Conservation (phyloP, 1,140 invertebrate genomes). For the Polypedilum vanderplanki region DNA sequence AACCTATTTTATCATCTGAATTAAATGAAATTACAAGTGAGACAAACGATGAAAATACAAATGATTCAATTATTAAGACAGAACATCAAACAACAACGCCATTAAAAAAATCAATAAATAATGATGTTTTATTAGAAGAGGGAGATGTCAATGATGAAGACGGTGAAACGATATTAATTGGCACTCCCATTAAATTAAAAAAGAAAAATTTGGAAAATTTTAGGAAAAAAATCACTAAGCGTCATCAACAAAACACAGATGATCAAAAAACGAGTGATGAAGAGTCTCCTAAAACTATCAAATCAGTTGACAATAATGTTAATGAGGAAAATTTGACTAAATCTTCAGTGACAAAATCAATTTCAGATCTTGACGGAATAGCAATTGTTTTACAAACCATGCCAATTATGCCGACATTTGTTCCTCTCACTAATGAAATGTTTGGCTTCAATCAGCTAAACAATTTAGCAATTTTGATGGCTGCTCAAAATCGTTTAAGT, state of each 20-base stretch:
- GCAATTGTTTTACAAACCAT: constrained; percentile 8
- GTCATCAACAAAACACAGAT: neutral
- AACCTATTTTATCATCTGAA: neutral
- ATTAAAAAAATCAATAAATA: neutral
- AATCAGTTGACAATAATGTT: neutral
- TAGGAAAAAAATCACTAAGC: neutral
- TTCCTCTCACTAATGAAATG: neutral
- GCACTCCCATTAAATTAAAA: constrained; percentile 7
- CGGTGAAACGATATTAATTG: neutral
- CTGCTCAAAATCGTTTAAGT: neutral
- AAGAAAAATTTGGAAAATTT: constrained; percentile 3
- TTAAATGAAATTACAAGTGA: neutral
- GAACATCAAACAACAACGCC: neutral
- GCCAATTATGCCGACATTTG: constrained; percentile 4
- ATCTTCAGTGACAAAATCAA: neutral
- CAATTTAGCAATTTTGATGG: neutral
- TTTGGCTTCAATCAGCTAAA: constrained; percentile 25
- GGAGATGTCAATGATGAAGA: neutral
- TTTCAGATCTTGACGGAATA: constrained; percentile 6
- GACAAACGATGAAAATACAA: neutral
- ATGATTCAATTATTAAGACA: neutral
- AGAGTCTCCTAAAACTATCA: constrained; percentile 10
- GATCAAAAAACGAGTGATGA: neutral
- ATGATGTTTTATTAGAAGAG: neutral
- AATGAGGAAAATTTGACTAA: neutral